Conservation (phyloP, 1,140 invertebrate genomes). For the Aleiodes sp. region DNA sequence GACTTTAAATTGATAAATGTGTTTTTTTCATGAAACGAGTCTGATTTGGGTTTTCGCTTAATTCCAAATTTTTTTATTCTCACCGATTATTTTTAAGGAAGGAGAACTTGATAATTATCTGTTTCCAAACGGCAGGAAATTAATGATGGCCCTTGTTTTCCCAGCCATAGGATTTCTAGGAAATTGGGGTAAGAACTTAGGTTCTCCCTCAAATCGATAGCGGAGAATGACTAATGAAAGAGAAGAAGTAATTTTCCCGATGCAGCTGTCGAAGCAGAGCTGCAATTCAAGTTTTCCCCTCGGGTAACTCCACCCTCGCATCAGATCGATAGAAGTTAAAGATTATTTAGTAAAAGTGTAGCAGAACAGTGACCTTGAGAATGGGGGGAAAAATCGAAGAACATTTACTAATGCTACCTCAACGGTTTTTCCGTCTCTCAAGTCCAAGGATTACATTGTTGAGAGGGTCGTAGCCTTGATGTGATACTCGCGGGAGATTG, state of each 20-base stretch:
- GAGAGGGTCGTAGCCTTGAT: no score
- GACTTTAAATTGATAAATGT: no score
- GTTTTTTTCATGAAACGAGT: no score
- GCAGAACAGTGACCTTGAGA: not conserved
- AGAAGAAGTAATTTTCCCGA: constrained; percentile 5
- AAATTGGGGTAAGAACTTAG: no score
- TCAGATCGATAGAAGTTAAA: not conserved
- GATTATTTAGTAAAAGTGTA: not conserved
- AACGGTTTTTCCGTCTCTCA: not conserved
- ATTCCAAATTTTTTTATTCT: no score
- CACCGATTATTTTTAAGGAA: no score
- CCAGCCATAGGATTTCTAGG: no score
- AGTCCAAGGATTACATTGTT: not conserved
- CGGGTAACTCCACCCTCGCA: not conserved
- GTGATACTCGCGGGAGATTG: not conserved
- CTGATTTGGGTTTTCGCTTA: no score
- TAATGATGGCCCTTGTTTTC: no score
- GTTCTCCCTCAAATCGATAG: no score
- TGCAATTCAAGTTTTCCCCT: not conserved
- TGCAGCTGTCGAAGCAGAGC: constrained; percentile 9
- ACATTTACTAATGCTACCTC: not conserved
- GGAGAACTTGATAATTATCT: no score
- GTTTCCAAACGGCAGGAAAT: no score
- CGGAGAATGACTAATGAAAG: not conserved
- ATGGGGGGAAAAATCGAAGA: not conserved